phyloP scores from a whole-genome alignment of 2,113 vertebrate genomes.

The Embiotoca jacksoni region DNA sequence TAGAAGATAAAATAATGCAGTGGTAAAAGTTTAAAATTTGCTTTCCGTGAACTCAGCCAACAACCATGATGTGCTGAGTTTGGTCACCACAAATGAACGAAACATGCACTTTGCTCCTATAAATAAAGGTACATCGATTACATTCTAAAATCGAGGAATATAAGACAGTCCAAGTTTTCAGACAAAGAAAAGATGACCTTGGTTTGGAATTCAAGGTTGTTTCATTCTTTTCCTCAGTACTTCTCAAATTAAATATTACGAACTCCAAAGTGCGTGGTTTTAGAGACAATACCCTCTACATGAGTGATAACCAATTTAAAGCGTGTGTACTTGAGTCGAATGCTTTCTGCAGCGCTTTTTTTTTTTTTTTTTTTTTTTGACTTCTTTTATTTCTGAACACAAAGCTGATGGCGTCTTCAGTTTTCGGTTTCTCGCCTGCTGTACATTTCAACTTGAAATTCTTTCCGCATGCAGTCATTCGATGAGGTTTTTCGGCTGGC shows the following conservation, averaged over 20 bases:
- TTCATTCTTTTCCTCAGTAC: not conserved
- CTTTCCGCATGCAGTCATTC: slow-evolving; percentile 53
- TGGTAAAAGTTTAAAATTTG: not conserved
- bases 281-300: not conserved
- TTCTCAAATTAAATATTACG: not conserved
- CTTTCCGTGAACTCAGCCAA: slow-evolving; percentile 15
- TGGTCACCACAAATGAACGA: not conserved
- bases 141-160: too few species aligned
- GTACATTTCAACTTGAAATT: slow-evolving; percentile 8
- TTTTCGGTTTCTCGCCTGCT: not conserved
- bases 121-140: too few species aligned
- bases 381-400: not conserved
- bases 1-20: not conserved
- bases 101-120: too few species aligned
- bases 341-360: too few species aligned
- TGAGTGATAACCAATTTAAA: not conserved
- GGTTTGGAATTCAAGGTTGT: not conserved
- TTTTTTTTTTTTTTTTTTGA: not conserved
- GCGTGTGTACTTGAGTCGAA: too few species aligned
- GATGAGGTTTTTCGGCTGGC: slow-evolving; percentile 30
- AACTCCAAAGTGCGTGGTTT: not conserved
- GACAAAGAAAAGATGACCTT: not conserved
- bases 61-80: not conserved
- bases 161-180: not conserved
- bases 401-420: slow-evolving; percentile 1